phyloP scores from a whole-genome alignment of 2,113 vertebrate species.

The Sinocyclocheilus grahami region DNA sequence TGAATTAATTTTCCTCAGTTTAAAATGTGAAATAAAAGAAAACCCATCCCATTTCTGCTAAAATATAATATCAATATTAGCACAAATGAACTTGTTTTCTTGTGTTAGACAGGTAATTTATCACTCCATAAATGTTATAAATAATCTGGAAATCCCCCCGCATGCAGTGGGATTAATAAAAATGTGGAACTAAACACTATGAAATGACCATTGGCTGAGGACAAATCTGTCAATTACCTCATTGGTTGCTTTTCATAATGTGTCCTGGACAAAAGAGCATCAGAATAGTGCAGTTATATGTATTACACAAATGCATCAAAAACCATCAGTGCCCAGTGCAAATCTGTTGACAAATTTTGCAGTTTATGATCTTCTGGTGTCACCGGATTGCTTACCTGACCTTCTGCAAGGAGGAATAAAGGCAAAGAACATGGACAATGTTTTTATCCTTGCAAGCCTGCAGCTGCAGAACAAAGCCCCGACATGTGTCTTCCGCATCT shows the following conservation, averaged over 20 bases:
- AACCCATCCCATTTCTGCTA: background rate
- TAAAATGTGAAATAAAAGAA: background rate
- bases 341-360: slow-evolving; percentile 44
- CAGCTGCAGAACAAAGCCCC: slow-evolving; percentile 84
- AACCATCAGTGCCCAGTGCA: background rate
- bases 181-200: background rate
- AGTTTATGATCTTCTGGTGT: slow-evolving; percentile 93
- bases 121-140: background rate
- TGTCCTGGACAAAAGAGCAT: background rate
- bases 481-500: slow-evolving; percentile 83
- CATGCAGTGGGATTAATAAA: background rate
- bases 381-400: slow-evolving; percentile 82
- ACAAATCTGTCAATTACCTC: background rate
- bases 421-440: slow-evolving; percentile 81
- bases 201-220: background rate
- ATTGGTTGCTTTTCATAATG: background rate
- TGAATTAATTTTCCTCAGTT: background rate
- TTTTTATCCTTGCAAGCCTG: slow-evolving; percentile 86
- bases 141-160: background rate
- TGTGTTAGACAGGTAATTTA: background rate
- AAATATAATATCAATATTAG: background rate
- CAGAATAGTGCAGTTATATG: background rate
- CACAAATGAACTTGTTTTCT: background rate
- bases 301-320: background rate
- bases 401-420: slow-evolving; percentile 83